phyloP scores from a whole-genome alignment of 2,113 vertebrate genomes.

The Orycteropus afer region DNA sequence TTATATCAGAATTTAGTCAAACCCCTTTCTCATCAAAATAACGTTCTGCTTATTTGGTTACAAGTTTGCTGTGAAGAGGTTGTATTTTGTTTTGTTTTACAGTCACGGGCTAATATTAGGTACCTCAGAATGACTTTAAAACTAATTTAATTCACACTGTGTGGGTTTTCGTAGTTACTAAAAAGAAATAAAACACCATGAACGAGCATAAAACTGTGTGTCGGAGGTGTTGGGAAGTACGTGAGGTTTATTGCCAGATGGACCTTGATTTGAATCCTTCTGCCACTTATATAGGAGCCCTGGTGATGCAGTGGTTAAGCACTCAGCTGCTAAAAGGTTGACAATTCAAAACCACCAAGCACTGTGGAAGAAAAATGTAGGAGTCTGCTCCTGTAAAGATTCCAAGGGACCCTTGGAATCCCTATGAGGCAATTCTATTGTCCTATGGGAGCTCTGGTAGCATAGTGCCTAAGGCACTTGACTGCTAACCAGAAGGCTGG shows the following conservation, averaged over 20 bases:
- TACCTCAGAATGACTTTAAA: constrained; percentile 22
- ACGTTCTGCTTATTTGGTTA: not conserved
- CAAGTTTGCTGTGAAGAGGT: not conserved
- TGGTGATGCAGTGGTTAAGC: not conserved
- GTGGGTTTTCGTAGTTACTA: not conserved
- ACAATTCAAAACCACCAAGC: not conserved
- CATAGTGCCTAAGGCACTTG: no score
- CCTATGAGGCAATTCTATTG: not conserved
- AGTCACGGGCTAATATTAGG: not conserved
- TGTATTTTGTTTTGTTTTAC: constrained; percentile 1
- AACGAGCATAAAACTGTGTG: not conserved
- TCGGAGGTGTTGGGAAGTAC: not conserved
- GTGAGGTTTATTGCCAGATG: not conserved
- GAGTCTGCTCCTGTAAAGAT: not conserved
- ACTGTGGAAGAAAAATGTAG: not conserved
- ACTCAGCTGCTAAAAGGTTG: not conserved
- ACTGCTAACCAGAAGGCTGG: no score
- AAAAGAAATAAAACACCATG: not conserved
- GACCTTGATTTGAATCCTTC: not conserved
- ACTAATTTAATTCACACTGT: not conserved
- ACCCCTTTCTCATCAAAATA: not conserved
- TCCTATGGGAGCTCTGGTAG: not conserved
- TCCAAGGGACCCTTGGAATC: not conserved
- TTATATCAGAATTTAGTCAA: not conserved
- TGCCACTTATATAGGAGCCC: not conserved